phyloP scores from a whole-genome alignment of 2,797 vertebrate genomes.

The Rhabdophis nuchalis region DNA sequence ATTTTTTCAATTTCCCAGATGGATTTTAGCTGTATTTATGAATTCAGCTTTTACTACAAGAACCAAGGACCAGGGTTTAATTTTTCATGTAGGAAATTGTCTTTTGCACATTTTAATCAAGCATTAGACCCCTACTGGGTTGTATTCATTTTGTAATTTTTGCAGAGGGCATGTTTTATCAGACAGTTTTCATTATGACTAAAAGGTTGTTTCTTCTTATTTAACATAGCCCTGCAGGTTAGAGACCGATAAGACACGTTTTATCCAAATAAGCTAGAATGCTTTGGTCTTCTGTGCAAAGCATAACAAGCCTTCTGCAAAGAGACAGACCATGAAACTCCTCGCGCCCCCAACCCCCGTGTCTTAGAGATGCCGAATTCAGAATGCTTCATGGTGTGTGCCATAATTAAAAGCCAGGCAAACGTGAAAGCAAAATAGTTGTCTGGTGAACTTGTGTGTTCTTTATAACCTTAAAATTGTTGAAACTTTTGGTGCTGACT shows the following conservation, averaged over 20 bases:
- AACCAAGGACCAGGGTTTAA: constrained; percentile 2
- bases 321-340: neutral
- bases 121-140: constrained; percentile 1
- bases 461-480: neutral
- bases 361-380: neutral
- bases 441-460: neutral
- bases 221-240: neutral
- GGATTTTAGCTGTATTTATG: constrained; percentile 3
- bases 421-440: neutral
- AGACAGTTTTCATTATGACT: constrained; percentile 33
- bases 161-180: constrained; percentile 29
- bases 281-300: neutral
- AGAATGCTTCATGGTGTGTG: neutral
- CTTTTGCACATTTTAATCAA: constrained; percentile 34
- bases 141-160: constrained; percentile 33
- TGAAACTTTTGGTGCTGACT: neutral
- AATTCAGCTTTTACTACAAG: neutral
- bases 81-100: constrained; percentile 21
- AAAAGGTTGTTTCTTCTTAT: constrained; percentile 12
- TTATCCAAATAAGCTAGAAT: neutral
- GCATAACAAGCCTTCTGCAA: neutral
- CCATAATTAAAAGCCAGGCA: neutral
- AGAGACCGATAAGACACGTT: neutral
- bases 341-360: too few species aligned
- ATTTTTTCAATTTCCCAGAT: neutral